Conservation (phyloP, 2,797 vertebrate genomes). For the Enteromius unitaeniatus region DNA sequence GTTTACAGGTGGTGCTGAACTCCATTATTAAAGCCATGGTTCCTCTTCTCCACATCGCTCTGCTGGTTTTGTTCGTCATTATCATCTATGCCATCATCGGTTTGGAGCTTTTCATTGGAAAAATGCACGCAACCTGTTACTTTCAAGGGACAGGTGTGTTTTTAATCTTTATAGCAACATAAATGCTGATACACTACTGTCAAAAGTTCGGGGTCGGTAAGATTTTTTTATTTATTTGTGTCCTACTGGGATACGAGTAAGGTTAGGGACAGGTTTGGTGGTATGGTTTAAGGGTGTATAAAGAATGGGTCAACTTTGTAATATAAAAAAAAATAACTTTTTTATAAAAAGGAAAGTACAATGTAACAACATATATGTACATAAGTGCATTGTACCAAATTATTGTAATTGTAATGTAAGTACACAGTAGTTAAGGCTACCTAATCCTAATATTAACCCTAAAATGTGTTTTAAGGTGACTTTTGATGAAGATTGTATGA, state of each 20-base stretch:
- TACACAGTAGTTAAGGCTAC: too few relatives aligned
- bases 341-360: too few relatives aligned
- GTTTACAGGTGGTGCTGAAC: slow-evolving; percentile 99
- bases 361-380: too few relatives aligned
- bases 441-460: neutral
- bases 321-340: too few relatives aligned
- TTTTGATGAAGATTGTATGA: neutral
- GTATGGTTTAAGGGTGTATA: too few relatives aligned
- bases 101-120: slow-evolving; percentile 99
- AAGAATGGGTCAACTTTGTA: too few relatives aligned
- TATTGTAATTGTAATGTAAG: too few relatives aligned
- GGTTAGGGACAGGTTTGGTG: too few relatives aligned
- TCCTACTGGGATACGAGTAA: too few relatives aligned
- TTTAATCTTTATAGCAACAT: slow-evolving; percentile 23
- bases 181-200: too few relatives aligned
- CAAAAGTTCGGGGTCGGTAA: neutral
- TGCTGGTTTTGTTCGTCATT: slow-evolving; percentile 98
- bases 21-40: slow-evolving; percentile 99
- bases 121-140: slow-evolving; percentile 98
- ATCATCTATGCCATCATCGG: slow-evolving; percentile 99
- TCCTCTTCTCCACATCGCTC: slow-evolving; percentile 97
- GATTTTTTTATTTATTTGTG: neutral
- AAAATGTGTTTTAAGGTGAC: neutral
- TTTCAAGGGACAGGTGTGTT: slow-evolving; percentile 86
- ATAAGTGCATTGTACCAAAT: too few relatives aligned